These are phyloP conservation scores for Heliconius charithonia DNA, from an alignment of 2,888 invertebrate genomes.

Conservation along the genomic window DNA sequence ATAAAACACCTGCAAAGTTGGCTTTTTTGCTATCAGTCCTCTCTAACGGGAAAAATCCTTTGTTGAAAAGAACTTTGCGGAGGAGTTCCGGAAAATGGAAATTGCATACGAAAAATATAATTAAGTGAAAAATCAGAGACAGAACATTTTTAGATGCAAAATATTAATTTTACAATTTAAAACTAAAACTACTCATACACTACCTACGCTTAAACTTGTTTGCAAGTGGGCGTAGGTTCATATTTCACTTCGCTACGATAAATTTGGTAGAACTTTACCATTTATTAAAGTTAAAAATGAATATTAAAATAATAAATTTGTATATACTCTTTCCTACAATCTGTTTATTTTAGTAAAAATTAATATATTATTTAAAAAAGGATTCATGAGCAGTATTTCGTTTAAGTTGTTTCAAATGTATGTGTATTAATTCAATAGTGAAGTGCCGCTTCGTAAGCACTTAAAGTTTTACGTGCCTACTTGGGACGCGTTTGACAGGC, in stretches of 20 bases:
- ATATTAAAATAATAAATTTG: no score
- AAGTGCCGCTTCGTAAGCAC: conserved; percentile 26
- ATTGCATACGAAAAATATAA: neutral
- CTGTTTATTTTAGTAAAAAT: no score
- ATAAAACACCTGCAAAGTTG: neutral
- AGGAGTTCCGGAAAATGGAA: conserved; percentile 7
- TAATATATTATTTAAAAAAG: neutral
- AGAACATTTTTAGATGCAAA: neutral
- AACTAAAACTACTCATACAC: neutral
- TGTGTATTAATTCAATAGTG: conserved; percentile 19
- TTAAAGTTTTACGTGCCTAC: conserved; percentile 13
- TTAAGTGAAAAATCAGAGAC: neutral
- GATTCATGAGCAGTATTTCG: neutral
- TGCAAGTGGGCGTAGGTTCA: neutral
- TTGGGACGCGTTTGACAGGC: conserved; percentile 15
- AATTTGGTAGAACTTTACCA: no score
- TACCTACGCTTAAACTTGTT: neutral
- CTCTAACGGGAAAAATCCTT: neutral
- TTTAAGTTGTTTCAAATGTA: conserved; percentile 29
- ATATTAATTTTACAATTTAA: neutral
- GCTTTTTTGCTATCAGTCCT: conserved; percentile 4
- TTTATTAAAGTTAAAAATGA: no score
- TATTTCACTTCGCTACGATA: neutral
- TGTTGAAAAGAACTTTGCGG: neutral
- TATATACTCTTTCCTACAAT: no score